Evolutionary conservation across 2,797 vertebrate species (phyloP).

Genomic region (Cossypha polioptera): DNA sequence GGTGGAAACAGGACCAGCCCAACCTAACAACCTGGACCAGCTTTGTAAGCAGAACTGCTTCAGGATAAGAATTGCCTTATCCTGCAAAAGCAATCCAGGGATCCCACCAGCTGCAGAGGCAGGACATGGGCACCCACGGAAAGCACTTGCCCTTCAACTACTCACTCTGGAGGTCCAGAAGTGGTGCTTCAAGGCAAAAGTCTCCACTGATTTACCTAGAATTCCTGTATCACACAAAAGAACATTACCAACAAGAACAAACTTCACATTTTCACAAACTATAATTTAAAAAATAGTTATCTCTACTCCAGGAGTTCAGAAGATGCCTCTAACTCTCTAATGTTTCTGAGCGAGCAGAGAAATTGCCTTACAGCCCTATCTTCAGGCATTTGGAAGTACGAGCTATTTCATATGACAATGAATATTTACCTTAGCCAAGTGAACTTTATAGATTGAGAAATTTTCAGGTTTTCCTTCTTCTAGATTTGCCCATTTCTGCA

Average conservation of each 20-base stretch:
- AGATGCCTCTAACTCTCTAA: not conserved
- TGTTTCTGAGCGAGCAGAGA: not conserved
- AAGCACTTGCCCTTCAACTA: not conserved
- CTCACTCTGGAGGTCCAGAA: not conserved
- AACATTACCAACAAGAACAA: not conserved
- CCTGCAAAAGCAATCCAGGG: not conserved
- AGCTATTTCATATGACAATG: not conserved
- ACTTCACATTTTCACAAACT: not conserved
- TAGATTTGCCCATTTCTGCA: not conserved
- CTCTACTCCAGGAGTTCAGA: not conserved
- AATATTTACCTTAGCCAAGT: not conserved
- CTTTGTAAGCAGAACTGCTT: not conserved
- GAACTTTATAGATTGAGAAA: not conserved
- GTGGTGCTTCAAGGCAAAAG: not conserved
- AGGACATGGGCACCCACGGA: not conserved
- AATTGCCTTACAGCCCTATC: not conserved
- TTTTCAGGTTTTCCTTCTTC: not conserved
- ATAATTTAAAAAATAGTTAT: not conserved
- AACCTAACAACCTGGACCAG: not conserved
- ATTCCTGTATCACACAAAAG: not conserved
- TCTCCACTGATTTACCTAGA: not conserved
- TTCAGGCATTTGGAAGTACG: not conserved
- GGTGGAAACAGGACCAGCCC: not conserved
- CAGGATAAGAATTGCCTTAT: not conserved
- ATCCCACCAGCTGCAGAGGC: fast-evolving